A percentile compares a stretch with the other conserved stretches of the same genome.
These are phyloP conservation scores for Azemiops feae DNA, from an alignment of 2,113 vertebrate genomes.

Conservation along the genomic window DNA sequence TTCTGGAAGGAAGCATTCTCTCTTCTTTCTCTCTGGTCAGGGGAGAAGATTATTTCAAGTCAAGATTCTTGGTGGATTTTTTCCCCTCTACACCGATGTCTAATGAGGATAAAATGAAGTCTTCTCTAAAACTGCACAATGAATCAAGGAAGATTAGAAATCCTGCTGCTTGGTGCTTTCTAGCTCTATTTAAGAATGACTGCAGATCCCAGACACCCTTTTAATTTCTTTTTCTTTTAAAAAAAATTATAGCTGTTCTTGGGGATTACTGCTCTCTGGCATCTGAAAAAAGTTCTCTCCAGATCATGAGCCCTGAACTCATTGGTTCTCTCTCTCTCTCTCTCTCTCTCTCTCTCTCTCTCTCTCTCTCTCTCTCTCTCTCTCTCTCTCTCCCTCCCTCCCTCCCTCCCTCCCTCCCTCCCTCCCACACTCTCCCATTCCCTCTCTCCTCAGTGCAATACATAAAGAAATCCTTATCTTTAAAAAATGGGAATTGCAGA, in stretches of 20 bases:
- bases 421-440: too few species aligned
- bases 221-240: slow-evolving; percentile 58
- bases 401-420: too few species aligned
- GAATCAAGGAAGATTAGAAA: slow-evolving; percentile 77
- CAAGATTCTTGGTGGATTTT: slow-evolving; percentile 1
- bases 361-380: too few species aligned
- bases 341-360: background rate
- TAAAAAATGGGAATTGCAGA: background rate
- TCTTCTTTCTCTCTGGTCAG: background rate
- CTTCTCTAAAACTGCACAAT: slow-evolving; percentile 42
- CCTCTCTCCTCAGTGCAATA: background rate
- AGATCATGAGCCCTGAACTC: background rate
- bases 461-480: background rate
- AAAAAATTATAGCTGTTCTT: slow-evolving; percentile 64
- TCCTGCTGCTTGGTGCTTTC: slow-evolving; percentile 69
- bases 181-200: slow-evolving; percentile 71
- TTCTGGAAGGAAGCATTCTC: background rate
- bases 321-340: background rate
- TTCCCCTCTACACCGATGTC: background rate
- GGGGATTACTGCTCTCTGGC: background rate
- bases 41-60: slow-evolving; percentile 13
- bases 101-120: background rate
- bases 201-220: slow-evolving; percentile 66
- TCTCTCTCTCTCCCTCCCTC: too few species aligned
- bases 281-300: background rate